Base-by-base conservation (phyloP, 2,888 invertebrate species). In the Cordilura impudica region DNA sequence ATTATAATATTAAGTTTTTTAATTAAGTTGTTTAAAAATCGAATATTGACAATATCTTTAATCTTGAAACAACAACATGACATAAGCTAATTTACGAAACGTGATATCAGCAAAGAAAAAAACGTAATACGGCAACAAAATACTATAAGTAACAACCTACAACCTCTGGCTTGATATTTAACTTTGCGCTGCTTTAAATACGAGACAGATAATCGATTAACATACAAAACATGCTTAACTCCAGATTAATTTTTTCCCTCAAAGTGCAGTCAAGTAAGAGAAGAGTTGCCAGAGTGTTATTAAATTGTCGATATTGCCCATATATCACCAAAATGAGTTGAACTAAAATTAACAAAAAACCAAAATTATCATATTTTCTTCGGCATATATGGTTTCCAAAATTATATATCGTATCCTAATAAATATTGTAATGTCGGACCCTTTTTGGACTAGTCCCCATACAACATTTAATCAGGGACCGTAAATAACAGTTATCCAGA, bases 81-180 rank as follows among this genome's bases (percentile, higher is more conserved):
- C 85, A 85, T 82, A 78, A 85, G 84, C 85, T 86, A 85, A 86
- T 86, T 86, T 85, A 86, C 85, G 86, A 86, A 88, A 87, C 53
- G 81, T 60, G 69, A 63, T 61, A 67, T 14, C 65, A 29, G n/a
- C 7, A 6, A 43, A 31, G 26, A 60, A 66, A 63, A 19, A 14
- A 65, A 21, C 56, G 65, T 47, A 35, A 29, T n/a, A 69, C 29
- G 29, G 19, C 14, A 31, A 56, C 19, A 26, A 26, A 19, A 65
- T 21, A 29, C n/a, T 54, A 31, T 56, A 31, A 58, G 8, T 47
- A 26, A 35, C 51, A 71, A 31, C 70, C 71, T 61, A 71, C 58
- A 69, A 66, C 69, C 45, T 69, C 45, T 58, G 61, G 19, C 54
- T 21, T 65, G 31, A 58, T 49, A 63, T 56, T 47, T 43, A 63